A percentile compares a stretch with the other conserved stretches of the same genome.
phyloP scores from a whole-genome alignment of 2,797 vertebrate genomes.

The Mycteria americana region DNA sequence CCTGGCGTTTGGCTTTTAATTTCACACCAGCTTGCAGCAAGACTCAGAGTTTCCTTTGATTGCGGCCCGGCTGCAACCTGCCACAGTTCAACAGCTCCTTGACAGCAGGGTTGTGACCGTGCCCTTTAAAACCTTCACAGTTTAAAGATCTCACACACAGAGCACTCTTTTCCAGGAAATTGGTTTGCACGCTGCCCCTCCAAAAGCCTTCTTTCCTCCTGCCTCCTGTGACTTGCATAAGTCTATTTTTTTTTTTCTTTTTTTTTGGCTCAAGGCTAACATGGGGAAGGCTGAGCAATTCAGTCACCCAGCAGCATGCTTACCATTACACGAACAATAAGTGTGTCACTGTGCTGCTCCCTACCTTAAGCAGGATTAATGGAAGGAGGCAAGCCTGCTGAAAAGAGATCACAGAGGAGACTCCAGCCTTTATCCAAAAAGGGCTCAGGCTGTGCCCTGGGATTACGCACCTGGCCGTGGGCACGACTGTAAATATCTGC shows the following conservation, averaged over 20 bases:
- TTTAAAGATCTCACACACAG: background rate
- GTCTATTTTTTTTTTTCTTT: background rate
- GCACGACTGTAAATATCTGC: background rate
- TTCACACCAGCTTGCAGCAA: background rate
- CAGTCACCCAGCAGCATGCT: background rate
- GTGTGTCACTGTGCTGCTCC: background rate
- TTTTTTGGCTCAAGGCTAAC: background rate
- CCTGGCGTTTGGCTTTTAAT: background rate
- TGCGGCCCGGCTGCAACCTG: background rate
- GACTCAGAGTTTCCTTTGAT: background rate
- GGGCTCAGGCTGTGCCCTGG: background rate
- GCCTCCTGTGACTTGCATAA: background rate
- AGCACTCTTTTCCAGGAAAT: background rate
- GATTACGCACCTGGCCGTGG: fast-evolving
- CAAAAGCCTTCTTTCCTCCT: background rate
- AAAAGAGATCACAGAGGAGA: background rate
- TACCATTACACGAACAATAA: background rate
- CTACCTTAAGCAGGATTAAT: background rate
- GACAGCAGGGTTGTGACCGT: background rate
- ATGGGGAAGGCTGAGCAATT: background rate
- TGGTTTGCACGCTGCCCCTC: background rate
- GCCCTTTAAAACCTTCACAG: background rate
- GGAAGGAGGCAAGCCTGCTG: background rate
- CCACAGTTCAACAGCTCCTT: background rate
- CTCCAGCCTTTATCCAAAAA: background rate